Conservation (phyloP, 2,888 invertebrate genomes). For the Rhabditoides inermis region DNA sequence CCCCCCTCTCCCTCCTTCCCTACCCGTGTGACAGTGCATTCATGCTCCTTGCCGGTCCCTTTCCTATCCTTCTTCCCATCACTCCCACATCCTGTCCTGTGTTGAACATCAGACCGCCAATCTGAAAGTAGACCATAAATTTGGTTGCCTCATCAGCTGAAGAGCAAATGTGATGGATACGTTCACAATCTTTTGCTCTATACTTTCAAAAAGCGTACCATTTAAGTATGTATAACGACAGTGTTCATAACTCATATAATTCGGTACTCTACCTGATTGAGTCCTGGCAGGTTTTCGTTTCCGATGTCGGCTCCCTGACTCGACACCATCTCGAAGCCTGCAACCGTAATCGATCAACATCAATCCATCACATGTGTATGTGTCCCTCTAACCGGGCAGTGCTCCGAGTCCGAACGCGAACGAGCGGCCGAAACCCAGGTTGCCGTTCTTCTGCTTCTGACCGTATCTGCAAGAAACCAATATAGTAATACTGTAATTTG, state of each 20-base stretch:
- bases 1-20: background rate
- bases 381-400: slow-evolving; percentile 31
- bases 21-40: slow-evolving; percentile 30
- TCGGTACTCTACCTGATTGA: slow-evolving; percentile 21
- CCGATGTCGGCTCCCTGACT: slow-evolving; percentile 36
- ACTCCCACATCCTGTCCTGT: slow-evolving; percentile 36
- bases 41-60: slow-evolving; percentile 37
- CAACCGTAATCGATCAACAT: no score
- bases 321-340: slow-evolving; percentile 20
- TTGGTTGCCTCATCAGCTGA: background rate
- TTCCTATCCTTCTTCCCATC: slow-evolving; percentile 32
- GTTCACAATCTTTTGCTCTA: background rate
- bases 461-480: no score
- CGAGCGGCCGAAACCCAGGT: slow-evolving; percentile 36
- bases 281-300: slow-evolving; percentile 30
- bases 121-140: slow-evolving; percentile 13
- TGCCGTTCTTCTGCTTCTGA: slow-evolving; percentile 45
- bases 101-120: slow-evolving; percentile 44
- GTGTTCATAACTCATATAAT: background rate
- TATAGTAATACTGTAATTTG: no score
- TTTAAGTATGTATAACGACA: background rate
- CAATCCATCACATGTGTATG: no score
- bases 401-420: slow-evolving; percentile 40
- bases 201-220: background rate
- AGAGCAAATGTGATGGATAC: background rate